Base-by-base conservation (phyloP, 1,140 invertebrate genomes). In the Proctacanthus coquilletti region DNA sequence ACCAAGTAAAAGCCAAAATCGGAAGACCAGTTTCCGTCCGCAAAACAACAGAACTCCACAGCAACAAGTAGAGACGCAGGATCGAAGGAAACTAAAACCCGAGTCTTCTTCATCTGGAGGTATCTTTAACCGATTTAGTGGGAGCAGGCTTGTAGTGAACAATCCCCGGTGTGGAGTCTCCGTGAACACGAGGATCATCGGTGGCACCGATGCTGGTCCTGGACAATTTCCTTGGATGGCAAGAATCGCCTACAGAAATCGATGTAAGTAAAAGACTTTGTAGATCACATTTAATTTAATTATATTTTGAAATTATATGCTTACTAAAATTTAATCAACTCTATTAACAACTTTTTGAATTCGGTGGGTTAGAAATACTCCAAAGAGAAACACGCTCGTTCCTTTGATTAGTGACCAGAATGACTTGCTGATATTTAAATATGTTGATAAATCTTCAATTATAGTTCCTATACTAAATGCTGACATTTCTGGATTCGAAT, bases 181-280 rank as follows among this genome's bases (percentile, higher is more conserved):
- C 45, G 51, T 61, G 13, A 48, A 59, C 0, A 68, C 72, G 38
- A 61, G 75, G 10, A 74, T 80, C 34, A 68, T 79, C 21, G 76
- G 76, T 0, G 77, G 77, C 2, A 43, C 59, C 14, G 62, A 68
- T 30, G 72, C 72, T 1, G 48, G 51, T 0, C 47, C 75, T 0
- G 76, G 75, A 6, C 69, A 74, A 41, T 81, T 70, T 54, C 77
- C 77, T 0, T 82, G 78, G 78, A 63, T 80, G 36, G 69, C 61
- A 1, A 57, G 74, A 17, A 53, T 84, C 15, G 78, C 74, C 17
- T 81, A 79, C 47, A 43, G 50, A 9, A 56, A 52, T 39, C 43
- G 44, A 46, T 44, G 49, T 52, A 17, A 53, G 47, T 38, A 18
- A 3, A 13, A 6, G 5, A 32, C 17, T 8, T 17, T 32, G 17